Evolutionary conservation across 2,113 vertebrate genomes (phyloP).

Genomic region (Labeo catla): DNA sequence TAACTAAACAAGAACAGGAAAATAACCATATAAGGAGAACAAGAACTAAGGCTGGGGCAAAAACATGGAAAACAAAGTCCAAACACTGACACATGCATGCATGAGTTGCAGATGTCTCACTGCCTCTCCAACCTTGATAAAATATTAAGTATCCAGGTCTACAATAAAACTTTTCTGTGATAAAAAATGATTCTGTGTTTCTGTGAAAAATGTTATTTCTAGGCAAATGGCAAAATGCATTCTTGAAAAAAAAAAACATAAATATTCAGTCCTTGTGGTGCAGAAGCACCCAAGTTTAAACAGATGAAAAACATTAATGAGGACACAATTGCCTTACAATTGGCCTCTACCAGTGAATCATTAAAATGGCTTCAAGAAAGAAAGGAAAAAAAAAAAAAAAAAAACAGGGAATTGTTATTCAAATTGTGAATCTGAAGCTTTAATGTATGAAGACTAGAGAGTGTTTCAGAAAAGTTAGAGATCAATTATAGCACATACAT

Average conservation of each 20-base stretch:
- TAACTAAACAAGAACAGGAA: too few species aligned
- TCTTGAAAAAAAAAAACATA: neutral
- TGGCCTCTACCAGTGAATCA: neutral
- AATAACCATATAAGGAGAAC: too few species aligned
- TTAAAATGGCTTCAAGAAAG: neutral
- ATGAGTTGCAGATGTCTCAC: neutral
- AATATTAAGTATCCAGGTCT: neutral
- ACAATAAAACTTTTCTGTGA: neutral
- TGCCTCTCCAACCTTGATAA: neutral
- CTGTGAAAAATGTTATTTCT: neutral
- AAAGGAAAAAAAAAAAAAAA: neutral
- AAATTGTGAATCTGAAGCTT: neutral
- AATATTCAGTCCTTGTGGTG: neutral
- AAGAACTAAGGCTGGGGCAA: too few species aligned
- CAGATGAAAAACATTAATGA: neutral
- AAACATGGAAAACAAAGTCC: too few species aligned
- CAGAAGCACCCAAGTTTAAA: neutral
- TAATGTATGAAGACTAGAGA: neutral
- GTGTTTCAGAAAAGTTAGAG: neutral
- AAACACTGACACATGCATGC: too few species aligned
- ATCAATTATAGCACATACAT: neutral
- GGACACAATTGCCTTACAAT: neutral
- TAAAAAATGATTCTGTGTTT: too few species aligned
- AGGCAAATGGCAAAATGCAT: neutral
- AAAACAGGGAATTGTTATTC: neutral